Conservation (phyloP, 2,888 invertebrate genomes). For the Drosophila dives region DNA sequence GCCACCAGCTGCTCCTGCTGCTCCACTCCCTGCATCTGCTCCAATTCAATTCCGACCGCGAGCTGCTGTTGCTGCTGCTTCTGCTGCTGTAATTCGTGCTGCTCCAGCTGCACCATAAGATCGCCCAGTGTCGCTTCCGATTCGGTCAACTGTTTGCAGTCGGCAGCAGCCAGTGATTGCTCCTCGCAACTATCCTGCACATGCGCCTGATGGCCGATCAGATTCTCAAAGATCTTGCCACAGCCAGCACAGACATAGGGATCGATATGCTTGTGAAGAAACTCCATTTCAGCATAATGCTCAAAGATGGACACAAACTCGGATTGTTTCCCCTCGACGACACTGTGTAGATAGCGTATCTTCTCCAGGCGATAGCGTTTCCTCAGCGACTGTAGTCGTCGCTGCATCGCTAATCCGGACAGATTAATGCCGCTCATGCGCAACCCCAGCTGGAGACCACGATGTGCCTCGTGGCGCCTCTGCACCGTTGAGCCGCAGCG, state of each 20-base stretch:
- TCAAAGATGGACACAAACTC: constrained; percentile 69
- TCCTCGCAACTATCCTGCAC: constrained; percentile 62
- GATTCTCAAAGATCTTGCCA: constrained; percentile 75
- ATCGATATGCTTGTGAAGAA: constrained; percentile 79
- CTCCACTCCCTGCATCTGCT: no score
- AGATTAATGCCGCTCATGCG: constrained; percentile 62
- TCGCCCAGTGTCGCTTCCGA: constrained; percentile 31
- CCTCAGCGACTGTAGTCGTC: constrained; percentile 70
- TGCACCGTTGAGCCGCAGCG: constrained; percentile 58
- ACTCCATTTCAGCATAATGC: constrained; percentile 77
- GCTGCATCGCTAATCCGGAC: constrained; percentile 64
- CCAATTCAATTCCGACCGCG: background rate
- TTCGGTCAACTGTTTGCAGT: constrained; percentile 5
- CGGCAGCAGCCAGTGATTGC: constrained; percentile 10
- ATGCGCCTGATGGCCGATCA: constrained; percentile 67
- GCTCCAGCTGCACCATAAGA: constrained; percentile 31
- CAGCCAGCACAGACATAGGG: constrained; percentile 78
- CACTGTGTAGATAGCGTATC: constrained; percentile 72
- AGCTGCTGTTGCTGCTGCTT: background rate
- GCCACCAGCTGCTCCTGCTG: background rate
- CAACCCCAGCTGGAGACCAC: constrained; percentile 64
- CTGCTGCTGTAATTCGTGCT: constrained; percentile 4
- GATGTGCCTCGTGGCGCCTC: constrained; percentile 63
- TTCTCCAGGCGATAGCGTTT: constrained; percentile 80
- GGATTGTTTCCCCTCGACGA: constrained; percentile 66